These are phyloP conservation scores for Procambarus clarkii DNA, from an alignment of 1,140 invertebrate species.

Conservation along the genomic window DNA sequence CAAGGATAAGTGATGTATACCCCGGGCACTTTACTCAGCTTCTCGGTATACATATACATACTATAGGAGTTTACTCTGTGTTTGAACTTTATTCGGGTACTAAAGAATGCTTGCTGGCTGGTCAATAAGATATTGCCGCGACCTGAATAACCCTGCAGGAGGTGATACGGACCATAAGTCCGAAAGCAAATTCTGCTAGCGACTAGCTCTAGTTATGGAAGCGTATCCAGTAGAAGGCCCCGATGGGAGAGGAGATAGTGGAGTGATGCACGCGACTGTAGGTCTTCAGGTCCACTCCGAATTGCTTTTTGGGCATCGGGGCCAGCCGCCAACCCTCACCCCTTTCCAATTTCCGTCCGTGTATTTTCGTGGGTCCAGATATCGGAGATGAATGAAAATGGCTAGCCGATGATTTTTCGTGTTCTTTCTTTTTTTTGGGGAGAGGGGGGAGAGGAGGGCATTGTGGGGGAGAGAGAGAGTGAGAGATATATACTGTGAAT, in stretches of 20 bases:
- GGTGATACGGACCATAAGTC: too few relatives aligned
- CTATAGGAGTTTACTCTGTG: too few relatives aligned
- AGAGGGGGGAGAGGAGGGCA: neutral
- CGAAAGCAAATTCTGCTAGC: too few relatives aligned
- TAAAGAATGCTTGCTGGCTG: too few relatives aligned
- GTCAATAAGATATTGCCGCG: too few relatives aligned
- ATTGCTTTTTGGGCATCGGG: neutral
- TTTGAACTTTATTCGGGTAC: too few relatives aligned
- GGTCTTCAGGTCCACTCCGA: neutral
- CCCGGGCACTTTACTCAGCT: too few relatives aligned
- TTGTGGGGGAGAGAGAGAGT: neutral
- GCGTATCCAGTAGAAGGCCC: too few relatives aligned
- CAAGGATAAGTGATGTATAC: too few relatives aligned
- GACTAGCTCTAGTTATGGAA: too few relatives aligned
- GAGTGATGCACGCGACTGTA: neutral
- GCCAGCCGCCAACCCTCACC: neutral
- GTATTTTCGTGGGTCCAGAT: neutral
- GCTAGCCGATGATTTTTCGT: neutral
- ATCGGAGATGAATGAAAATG: slow-evolving; percentile 1
- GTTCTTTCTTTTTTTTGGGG: neutral
- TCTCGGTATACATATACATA: too few relatives aligned
- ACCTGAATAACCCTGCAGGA: too few relatives aligned
- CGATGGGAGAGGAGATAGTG: neutral
- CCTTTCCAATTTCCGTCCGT: neutral
- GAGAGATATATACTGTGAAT: neutral